Evolutionary conservation across 2,888 invertebrate species (phyloP).

Genomic region (Lingula anatina): DNA sequence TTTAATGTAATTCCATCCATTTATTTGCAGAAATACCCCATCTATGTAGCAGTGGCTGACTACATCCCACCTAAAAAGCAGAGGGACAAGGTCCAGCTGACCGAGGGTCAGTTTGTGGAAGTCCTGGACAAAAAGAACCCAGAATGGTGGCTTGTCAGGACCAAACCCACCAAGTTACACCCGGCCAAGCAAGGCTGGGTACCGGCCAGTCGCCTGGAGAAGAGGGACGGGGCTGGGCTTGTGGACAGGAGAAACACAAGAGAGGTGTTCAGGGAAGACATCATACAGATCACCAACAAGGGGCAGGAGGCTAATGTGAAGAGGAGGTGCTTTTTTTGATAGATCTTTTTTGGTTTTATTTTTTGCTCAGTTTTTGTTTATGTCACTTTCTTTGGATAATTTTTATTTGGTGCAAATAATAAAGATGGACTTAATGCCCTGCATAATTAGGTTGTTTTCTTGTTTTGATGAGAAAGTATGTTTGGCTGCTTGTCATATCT

Average conservation of each 20-base stretch:
- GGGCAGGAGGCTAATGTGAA: slow-evolving; percentile 51
- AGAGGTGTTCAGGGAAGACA: slow-evolving; percentile 43
- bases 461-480: background rate
- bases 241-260: slow-evolving; percentile 30
- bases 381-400: no score
- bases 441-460: background rate
- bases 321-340: slow-evolving; percentile 40
- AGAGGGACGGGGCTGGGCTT: slow-evolving; percentile 27
- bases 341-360: background rate
- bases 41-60: slow-evolving; percentile 72
- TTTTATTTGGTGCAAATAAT: no score
- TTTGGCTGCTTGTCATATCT: background rate
- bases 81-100: slow-evolving; percentile 56
- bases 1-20: no score
- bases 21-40: slow-evolving; percentile 62
- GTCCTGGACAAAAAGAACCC: slow-evolving; percentile 70
- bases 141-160: slow-evolving; percentile 66
- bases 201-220: slow-evolving; percentile 60
- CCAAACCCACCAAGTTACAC: slow-evolving; percentile 52
- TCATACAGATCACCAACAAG: slow-evolving; percentile 38
- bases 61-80: slow-evolving; percentile 59
- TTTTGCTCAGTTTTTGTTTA: no score
- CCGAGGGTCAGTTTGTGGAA: slow-evolving; percentile 84
- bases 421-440: no score
- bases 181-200: slow-evolving; percentile 62